Evolutionary conservation across 2,888 invertebrate species (phyloP), one percentile per base, ranked within the genome.

Genomic region (Mythimna ferrago): DNA sequence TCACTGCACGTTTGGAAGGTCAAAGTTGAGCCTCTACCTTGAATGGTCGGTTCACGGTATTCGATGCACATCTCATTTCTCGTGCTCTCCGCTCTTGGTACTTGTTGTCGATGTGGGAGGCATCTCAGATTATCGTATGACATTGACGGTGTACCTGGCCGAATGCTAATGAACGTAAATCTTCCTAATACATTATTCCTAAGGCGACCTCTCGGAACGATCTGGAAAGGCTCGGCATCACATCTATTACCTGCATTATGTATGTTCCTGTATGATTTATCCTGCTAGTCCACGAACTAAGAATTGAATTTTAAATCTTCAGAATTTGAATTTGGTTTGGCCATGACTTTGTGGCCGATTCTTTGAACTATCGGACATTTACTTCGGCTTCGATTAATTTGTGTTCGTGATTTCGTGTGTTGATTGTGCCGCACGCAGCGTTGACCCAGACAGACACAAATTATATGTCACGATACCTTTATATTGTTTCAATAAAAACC

Each of bases 121-220:
- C 92, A 91, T 92, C 88, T 88, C 88, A 89, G 91, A 92, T 91
- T 90, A 91, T 90, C 88, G 87, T 86, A 77, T 86, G 93, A 89
- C 94, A 93, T 94, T 94, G 94, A 92, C 71, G 84, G 83, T 73
- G 83, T 82, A 87, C 88, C 89, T 85, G 79, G 83, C 80, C 88
- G 93, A 91, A 93, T 93, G 89, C 87, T 91, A 93, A 94, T 92
- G 89, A 81, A 72, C 80, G 74, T 80, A 86, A 84, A 86, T 85
- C 83, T 78, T 86, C 85, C 87, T 88, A 90, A 90, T 89, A 84
- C 83, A 89, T 90, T 90, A 91, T 90, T 89, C 89, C 80, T 86
- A 73, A 57, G 76, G 64, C 87, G 89, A 88, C 91, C 91, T 89
- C 89, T 83, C 72, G 48, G 88, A 88, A 90, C 86, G 87, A 89